Evolutionary conservation across 2,888 invertebrate genomes (phyloP), one percentile per base, ranked within the genome.

Genomic region (Nemoura dubitans): DNA sequence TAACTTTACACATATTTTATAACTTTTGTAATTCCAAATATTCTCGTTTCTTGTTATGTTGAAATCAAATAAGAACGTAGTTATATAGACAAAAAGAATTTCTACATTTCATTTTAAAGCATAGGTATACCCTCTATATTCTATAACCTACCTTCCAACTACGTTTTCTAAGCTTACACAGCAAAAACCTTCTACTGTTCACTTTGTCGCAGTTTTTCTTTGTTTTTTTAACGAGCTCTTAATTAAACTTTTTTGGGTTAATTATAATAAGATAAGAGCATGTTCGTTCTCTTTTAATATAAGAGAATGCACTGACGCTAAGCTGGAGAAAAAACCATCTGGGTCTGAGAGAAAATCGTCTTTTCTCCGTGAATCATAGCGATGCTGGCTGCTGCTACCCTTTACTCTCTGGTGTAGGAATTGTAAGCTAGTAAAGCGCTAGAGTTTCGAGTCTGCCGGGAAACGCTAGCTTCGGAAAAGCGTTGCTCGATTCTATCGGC

Each of bases 21-120:
- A 59, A 59, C 59, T 59, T 59, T 59, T 59, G 59, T 59, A 59
- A 59, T 59, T 59, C 59, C 59, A 59, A 59, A 59, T 59, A 59
- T 59, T 59, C 21, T 59, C 59, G 14, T 59, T 59, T 59, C 59
- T 59, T 59, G 59, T 59, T 59, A 59, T 59, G 59, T 59, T 59
- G 59, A 59, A 59, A 59, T 59, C 59, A 59, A 59, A 59, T 59
- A 59, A 14, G 59, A 59, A 59, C 59, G 59, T 59, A 59, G 59
- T 59, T 59, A 59, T 59, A 36, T 36, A 36, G 3, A n/a, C 59
- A 7, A 59, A 59, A 59, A 59, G 59, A 59, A 59, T 59, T 10
- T 21, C 59, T 59, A 59, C 21, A 10, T 21, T 59, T 59, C 59
- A 59, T 59, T 59, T 59, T 59, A 59, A 7, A 59, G 59, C 59